A percentile compares a stretch with the other conserved stretches of the same genome.
These are phyloP conservation scores for Halcyon leucocephala DNA, from an alignment of 2,797 vertebrate species.

Conservation along the genomic window DNA sequence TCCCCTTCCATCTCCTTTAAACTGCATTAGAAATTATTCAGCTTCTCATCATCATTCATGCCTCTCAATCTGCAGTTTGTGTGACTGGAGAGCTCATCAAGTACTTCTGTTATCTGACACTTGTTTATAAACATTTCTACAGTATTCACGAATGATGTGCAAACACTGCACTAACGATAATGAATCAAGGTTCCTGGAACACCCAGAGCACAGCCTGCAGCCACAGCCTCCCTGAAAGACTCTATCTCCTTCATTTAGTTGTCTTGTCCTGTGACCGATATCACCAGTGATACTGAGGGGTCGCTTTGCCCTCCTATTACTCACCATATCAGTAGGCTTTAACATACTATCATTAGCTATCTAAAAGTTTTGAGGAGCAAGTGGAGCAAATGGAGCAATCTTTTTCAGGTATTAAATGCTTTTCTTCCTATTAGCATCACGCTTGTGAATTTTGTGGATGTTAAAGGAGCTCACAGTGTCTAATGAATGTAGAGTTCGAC, in stretches of 20 bases:
- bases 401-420: not conserved
- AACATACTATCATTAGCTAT: not conserved
- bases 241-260: not conserved
- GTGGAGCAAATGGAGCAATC: not conserved
- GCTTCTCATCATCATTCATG: not conserved
- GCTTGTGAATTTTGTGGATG: not conserved
- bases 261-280: not conserved
- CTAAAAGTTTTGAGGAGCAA: not conserved
- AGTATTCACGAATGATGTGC: not conserved
- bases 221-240: not conserved
- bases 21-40: not conserved
- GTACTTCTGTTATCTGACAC: conserved; percentile 20
- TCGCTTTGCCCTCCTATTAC: not conserved
- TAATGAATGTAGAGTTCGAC: not conserved
- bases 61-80: not conserved
- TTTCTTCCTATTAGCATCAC: not conserved
- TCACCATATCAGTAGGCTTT: not conserved
- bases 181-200: not conserved
- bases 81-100: conserved; percentile 12
- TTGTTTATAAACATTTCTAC: conserved; percentile 47
- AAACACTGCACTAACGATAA: not conserved
- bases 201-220: not conserved
- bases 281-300: not conserved
- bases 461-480: not conserved
- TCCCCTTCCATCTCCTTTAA: not conserved